Base-by-base conservation (phyloP, 2,113 vertebrate species). In the Malurus elegans region DNA sequence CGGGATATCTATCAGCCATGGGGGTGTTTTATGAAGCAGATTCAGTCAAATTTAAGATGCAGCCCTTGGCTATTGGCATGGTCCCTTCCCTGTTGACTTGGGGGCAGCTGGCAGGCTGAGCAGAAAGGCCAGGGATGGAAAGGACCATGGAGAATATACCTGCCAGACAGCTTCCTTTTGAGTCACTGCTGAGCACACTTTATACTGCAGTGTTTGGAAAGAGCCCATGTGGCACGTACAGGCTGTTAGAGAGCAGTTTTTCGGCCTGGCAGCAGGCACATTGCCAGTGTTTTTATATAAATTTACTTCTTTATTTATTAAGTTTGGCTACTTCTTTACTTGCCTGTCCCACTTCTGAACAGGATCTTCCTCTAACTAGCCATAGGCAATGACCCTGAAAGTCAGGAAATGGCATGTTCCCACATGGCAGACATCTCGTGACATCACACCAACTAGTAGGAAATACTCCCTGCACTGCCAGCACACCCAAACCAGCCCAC, bases 41-140 rank as follows among this genome's bases (percentile, higher is more conserved):
- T 9, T 51, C 47, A 80, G 56, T 53, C 78, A 61, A 78, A 62
- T 74, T 53, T 36, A 62, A 60, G 67, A 70, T 0, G 3, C 25
- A 18, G 60, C 40, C 45, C 20, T 79, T 53, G 23, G 40, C 45
- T 88, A 15, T 12, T 73, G 32, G 45, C 53, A 29, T 6, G 0
- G 42, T 66, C 40, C 38, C 15, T 64, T 50, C n/a, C 4, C 14
- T 25, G 17, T 32, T 91, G 58, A 64, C 23, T 57, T 0, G 0
- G 15, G 45, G 36, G 12, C n/a, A n/a, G n/a, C 88, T 91, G 76
- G 83, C 69, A 89, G 66, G 10, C 60, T 71, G 72, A 79, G 34
- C 24, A 66, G 61, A 61, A 36, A 66, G 58, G 29, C 51, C 34
- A 48, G 38, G 54, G 19, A 57, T 73, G 50, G 67, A 92, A 85